These are phyloP conservation scores for Phthorimaea operculella DNA, from an alignment of 1,140 invertebrate genomes.

Conservation along the genomic window DNA sequence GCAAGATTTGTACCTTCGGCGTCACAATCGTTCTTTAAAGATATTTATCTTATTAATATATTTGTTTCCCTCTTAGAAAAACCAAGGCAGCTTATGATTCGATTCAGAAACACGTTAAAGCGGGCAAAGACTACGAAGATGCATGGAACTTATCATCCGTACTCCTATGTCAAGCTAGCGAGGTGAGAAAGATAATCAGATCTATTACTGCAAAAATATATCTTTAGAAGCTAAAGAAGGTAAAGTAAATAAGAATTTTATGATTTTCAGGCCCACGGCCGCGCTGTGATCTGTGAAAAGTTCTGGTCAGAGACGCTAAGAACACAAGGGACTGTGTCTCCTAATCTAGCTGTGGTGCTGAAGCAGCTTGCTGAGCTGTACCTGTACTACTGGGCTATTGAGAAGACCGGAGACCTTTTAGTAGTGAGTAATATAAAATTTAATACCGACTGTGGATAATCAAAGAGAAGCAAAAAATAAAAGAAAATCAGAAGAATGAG, in stretches of 20 bases:
- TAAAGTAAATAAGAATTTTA: slow-evolving; percentile 1
- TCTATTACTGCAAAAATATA: too few species aligned
- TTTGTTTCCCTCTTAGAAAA: slow-evolving; percentile 66
- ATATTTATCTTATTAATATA: neutral
- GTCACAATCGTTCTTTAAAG: neutral
- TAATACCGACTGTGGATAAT: too few species aligned
- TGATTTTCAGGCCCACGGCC: slow-evolving; percentile 74
- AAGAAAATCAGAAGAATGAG: too few species aligned
- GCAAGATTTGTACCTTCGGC: too few species aligned
- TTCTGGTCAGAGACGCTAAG: slow-evolving; percentile 69
- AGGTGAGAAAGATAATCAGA: slow-evolving; percentile 48
- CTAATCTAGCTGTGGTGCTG: slow-evolving; percentile 70
- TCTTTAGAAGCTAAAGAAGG: too few species aligned
- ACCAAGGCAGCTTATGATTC: slow-evolving; percentile 71
- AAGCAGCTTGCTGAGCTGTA: slow-evolving; percentile 79
- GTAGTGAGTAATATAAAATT: slow-evolving; percentile 67
- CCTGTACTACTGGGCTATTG: slow-evolving; percentile 77
- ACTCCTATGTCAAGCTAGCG: slow-evolving; percentile 78
- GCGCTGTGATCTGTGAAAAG: slow-evolving; percentile 75
- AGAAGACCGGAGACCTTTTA: slow-evolving; percentile 80
- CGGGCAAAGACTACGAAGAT: slow-evolving; percentile 73
- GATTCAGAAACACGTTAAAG: slow-evolving; percentile 70
- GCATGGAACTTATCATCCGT: slow-evolving; percentile 86
- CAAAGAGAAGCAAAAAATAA: too few species aligned
- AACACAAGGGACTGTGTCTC: slow-evolving; percentile 62